Evolutionary conservation across 2,113 vertebrate species (phyloP).

Genomic region (Alosa alosa): DNA sequence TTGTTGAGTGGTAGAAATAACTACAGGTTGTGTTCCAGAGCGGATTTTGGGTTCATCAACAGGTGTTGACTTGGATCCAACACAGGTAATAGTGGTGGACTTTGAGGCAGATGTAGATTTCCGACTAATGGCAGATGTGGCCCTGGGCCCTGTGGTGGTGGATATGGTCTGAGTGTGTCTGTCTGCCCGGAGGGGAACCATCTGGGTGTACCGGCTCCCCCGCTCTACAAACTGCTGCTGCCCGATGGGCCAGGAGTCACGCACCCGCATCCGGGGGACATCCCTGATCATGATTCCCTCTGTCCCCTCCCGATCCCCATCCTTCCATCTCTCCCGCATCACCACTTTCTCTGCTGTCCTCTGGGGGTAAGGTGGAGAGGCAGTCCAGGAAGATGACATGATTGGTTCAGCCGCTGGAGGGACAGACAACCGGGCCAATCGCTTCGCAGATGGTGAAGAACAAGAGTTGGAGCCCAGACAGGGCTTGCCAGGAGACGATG

Average conservation of each 20-base stretch:
- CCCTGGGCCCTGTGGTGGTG: background rate
- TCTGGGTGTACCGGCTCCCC: background rate
- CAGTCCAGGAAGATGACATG: background rate
- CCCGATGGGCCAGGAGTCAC: slow-evolving; percentile 50
- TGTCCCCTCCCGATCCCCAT: background rate
- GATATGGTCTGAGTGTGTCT: background rate
- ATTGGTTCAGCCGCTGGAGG: background rate
- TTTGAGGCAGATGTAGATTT: background rate
- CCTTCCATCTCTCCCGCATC: background rate
- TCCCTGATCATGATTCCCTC: background rate
- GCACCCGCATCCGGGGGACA: slow-evolving; percentile 18
- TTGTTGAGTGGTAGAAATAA: background rate
- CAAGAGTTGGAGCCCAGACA: background rate
- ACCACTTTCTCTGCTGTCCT: background rate
- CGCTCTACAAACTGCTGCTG: slow-evolving; percentile 11
- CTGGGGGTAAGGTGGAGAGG: background rate
- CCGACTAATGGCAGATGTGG: background rate
- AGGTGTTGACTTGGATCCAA: background rate
- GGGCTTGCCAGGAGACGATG: background rate
- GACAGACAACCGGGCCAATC: background rate
- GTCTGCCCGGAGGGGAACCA: background rate
- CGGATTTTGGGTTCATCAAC: background rate
- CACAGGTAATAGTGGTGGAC: background rate
- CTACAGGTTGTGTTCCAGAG: background rate
- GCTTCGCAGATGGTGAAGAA: background rate